phyloP scores from a whole-genome alignment of 1,140 invertebrate genomes.

The Antheraea mylitta region DNA sequence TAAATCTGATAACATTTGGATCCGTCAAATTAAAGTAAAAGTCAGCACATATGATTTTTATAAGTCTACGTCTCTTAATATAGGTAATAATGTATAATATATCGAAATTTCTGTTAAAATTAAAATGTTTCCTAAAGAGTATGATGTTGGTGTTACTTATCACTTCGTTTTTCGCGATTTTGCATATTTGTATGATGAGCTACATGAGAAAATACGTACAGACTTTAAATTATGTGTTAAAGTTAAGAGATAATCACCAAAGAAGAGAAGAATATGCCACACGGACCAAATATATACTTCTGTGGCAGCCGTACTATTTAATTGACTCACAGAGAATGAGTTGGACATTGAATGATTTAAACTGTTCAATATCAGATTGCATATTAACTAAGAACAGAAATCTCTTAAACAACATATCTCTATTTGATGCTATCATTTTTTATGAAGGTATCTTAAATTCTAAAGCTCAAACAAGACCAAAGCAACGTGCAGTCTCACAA shows the following conservation, averaged over 20 bases:
- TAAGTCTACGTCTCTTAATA: too few species aligned
- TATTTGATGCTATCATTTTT: slow-evolving; percentile 57
- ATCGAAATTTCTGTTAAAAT: slow-evolving; percentile 15
- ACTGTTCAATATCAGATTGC: slow-evolving; percentile 38
- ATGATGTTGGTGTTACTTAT: slow-evolving; percentile 16
- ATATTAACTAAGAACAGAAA: slow-evolving; percentile 34
- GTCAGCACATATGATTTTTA: too few species aligned
- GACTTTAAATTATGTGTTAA: slow-evolving; percentile 17
- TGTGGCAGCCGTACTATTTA: slow-evolving; percentile 23
- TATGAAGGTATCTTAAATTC: slow-evolving; percentile 29
- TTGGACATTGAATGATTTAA: slow-evolving; percentile 10
- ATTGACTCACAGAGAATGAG: not conserved
- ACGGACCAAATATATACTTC: slow-evolving; percentile 28
- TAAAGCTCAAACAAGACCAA: slow-evolving; percentile 22
- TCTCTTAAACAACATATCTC: slow-evolving; percentile 27
- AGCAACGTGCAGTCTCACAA: slow-evolving; percentile 32
- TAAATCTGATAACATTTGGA: not conserved
- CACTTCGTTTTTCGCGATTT: slow-evolving; percentile 13
- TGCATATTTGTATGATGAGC: slow-evolving; percentile 21
- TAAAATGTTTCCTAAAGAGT: slow-evolving; percentile 19
- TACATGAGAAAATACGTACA: slow-evolving; percentile 13
- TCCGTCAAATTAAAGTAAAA: not conserved
- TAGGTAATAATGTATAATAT: slow-evolving; percentile 5
- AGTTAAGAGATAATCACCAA: not conserved
- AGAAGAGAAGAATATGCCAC: not conserved